phyloP scores from a whole-genome alignment of 2,888 invertebrate genomes.

The Amaurobius ferox region DNA sequence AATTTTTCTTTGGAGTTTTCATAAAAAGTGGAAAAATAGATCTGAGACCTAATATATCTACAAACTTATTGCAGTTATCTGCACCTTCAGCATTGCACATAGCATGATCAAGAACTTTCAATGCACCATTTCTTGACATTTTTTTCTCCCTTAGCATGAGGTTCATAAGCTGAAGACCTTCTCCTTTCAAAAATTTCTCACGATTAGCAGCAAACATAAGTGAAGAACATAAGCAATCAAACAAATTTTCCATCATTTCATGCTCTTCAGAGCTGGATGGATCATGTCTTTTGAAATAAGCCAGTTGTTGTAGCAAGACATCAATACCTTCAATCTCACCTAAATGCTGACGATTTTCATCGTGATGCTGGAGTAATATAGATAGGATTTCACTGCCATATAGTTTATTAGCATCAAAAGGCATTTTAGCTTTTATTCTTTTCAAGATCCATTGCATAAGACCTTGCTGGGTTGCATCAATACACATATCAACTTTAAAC shows the following conservation, averaged over 20 bases:
- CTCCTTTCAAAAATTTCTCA: slow-evolving; percentile 94
- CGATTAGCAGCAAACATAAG: slow-evolving; percentile 92
- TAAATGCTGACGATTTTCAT: slow-evolving; percentile 81
- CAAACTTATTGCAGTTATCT: slow-evolving; percentile 96
- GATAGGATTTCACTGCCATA: slow-evolving; percentile 97
- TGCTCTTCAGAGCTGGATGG: slow-evolving; percentile 93
- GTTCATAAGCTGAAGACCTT: slow-evolving; percentile 99
- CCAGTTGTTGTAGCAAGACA: slow-evolving; percentile 94
- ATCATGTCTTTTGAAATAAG: slow-evolving; percentile 96
- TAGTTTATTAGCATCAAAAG: slow-evolving; percentile 95
- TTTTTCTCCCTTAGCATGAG: slow-evolving; percentile 99
- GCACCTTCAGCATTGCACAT: slow-evolving; percentile 94
- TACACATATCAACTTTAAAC: slow-evolving; percentile 88
- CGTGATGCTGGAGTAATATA: slow-evolving; percentile 93
- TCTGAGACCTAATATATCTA: slow-evolving; percentile 95
- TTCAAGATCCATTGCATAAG: slow-evolving; percentile 94
- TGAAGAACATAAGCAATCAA: slow-evolving; percentile 95
- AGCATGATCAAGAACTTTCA: slow-evolving; percentile 98
- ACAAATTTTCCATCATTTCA: slow-evolving; percentile 99
- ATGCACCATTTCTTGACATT: slow-evolving; percentile 94
- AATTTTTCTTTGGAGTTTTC: slow-evolving; percentile 95
- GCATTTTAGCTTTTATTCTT: slow-evolving; percentile 87
- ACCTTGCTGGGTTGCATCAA: slow-evolving; percentile 92
- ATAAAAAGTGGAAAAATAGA: slow-evolving; percentile 99
- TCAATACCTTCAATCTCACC: slow-evolving; percentile 98